phyloP scores from a whole-genome alignment of 35 echinoderm and acorn worm species.

The Strongylocentrotus purpuratus region DNA sequence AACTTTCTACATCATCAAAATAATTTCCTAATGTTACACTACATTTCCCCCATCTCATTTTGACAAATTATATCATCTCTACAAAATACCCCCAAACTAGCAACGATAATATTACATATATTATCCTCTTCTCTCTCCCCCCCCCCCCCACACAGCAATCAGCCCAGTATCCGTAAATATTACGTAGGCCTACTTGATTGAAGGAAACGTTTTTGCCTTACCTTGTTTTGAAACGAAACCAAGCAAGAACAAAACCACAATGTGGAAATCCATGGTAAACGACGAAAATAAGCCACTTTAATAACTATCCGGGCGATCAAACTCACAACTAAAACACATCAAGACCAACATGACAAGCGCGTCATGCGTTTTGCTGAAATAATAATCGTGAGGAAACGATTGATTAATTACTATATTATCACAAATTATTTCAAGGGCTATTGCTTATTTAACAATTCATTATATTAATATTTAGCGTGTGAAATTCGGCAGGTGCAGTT shows the following conservation, averaged over 20 bases:
- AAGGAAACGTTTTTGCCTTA: neutral
- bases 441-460: neutral
- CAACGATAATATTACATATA: too few relatives aligned
- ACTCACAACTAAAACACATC: neutral
- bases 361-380: neutral
- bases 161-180: too few relatives aligned
- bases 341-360: neutral
- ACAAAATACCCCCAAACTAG: too few relatives aligned
- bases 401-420: neutral
- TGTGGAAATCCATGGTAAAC: neutral
- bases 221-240: neutral
- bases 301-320: neutral
- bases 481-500: neutral
- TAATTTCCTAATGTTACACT: too few relatives aligned
- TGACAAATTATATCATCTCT: too few relatives aligned
- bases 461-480: neutral
- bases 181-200: neutral
- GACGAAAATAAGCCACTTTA: neutral
- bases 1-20: too few relatives aligned
- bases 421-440: neutral
- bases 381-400: neutral
- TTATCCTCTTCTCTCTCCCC: too few relatives aligned
- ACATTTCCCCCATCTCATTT: too few relatives aligned
- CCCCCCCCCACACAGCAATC: too few relatives aligned
- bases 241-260: neutral